Percentiles rank a stretch among this genome's conserved stretches.
phyloP scores from a whole-genome alignment of 2,888 invertebrate genomes.

The Biston stratarius region DNA sequence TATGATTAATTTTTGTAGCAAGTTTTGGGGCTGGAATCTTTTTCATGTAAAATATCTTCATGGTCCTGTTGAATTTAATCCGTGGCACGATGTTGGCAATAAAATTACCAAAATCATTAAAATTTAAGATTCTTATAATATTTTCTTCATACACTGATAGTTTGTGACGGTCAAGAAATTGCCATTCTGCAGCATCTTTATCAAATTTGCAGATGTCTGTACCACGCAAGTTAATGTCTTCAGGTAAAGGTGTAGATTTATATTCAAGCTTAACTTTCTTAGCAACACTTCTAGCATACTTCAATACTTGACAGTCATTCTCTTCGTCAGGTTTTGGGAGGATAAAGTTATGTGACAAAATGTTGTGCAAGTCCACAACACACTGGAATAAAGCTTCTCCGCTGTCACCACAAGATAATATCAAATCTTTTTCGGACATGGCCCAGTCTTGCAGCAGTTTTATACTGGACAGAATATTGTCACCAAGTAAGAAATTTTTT shows the following conservation, averaged over 20 bases:
- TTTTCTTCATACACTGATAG: conserved; percentile 89
- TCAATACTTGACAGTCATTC: conserved; percentile 63
- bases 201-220: conserved; percentile 89
- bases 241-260: conserved; percentile 89
- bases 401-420: conserved; percentile 92
- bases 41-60: conserved; percentile 80
- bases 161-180: conserved; percentile 83
- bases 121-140: conserved; percentile 90
- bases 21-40: conserved; percentile 67
- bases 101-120: conserved; percentile 93
- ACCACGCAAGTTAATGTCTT: conserved; percentile 91
- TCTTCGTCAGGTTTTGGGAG: conserved; percentile 56
- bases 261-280: conserved; percentile 87
- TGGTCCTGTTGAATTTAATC: conserved; percentile 87
- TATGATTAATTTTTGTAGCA: conserved; percentile 73
- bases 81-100: conserved; percentile 89
- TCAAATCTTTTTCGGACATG: conserved; percentile 91
- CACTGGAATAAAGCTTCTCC: conserved; percentile 93
- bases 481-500: conserved; percentile 86
- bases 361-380: conserved; percentile 92
- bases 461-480: conserved; percentile 88
- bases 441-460: conserved; percentile 95
- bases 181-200: conserved; percentile 91
- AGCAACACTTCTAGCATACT: conserved; percentile 66
- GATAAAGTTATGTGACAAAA: conserved; percentile 90